Evolutionary conservation across 2,888 invertebrate species (phyloP).

Genomic region (Drosophila borealis): DNA sequence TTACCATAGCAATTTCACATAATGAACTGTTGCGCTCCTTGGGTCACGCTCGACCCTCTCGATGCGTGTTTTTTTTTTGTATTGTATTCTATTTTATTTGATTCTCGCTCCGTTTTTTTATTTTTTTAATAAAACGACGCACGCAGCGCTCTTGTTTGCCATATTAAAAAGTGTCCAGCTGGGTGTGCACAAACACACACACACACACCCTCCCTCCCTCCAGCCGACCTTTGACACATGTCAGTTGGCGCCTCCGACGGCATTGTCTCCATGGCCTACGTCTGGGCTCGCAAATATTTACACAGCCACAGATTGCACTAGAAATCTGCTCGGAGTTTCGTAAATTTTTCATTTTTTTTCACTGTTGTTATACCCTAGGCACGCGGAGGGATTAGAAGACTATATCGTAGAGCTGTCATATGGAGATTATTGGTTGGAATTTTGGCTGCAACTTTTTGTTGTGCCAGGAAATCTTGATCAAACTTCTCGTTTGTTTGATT

Average conservation of each 20-base stretch:
- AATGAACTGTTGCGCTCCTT: constrained; percentile 39
- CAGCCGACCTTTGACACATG: constrained; percentile 1
- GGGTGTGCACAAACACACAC: constrained; percentile 12
- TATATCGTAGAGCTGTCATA: too few relatives aligned
- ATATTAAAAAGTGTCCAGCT: constrained; percentile 68
- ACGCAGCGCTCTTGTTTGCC: constrained; percentile 39
- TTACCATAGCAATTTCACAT: constrained; percentile 36
- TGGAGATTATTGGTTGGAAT: too few relatives aligned
- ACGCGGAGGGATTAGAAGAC: too few relatives aligned
- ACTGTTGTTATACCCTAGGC: background rate
- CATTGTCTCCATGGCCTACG: constrained; percentile 16
- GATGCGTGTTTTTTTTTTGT: background rate
- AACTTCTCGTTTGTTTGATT: too few relatives aligned
- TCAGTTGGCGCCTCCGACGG: constrained; percentile 22
- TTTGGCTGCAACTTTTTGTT: too few relatives aligned
- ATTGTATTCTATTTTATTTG: background rate
- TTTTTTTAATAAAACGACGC: constrained; percentile 56
- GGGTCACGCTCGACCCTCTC: background rate
- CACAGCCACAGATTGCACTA: constrained; percentile 10
- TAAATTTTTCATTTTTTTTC: constrained; percentile 5
- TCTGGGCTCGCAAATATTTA: constrained; percentile 6
- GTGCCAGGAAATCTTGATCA: too few relatives aligned
- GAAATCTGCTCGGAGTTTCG: constrained; percentile 1
- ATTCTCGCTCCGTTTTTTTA: background rate
- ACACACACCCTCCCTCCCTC: background rate